These are phyloP conservation scores for Aplocera efformata DNA, from an alignment of 2,888 invertebrate species.

Conservation along the genomic window DNA sequence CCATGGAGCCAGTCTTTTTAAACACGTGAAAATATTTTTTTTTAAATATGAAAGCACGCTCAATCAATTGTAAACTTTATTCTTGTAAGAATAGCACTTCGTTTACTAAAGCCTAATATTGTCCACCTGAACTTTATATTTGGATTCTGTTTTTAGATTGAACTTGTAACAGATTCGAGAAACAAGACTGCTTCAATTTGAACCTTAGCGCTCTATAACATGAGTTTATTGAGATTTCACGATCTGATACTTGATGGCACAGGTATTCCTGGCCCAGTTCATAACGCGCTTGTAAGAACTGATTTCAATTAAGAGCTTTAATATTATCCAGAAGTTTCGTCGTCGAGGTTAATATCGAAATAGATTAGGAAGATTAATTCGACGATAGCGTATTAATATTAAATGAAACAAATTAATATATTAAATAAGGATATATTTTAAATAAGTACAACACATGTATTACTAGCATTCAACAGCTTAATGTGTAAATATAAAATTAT, in stretches of 20 bases:
- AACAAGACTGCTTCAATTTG: not conserved
- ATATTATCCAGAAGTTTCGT: too few species aligned
- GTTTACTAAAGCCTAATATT: not conserved
- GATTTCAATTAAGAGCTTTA: constrained; percentile 4
- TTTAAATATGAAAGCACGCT: too few species aligned
- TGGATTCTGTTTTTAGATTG: constrained; percentile 9
- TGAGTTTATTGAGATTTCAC: too few species aligned
- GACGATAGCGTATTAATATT: too few species aligned
- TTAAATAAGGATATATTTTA: constrained; percentile 69
- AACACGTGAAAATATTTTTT: too few species aligned
- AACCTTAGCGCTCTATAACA: not conserved
- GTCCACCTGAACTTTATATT: not conserved
- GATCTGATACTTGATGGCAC: too few species aligned
- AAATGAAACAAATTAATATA: constrained; percentile 31
- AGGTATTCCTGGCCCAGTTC: not conserved
- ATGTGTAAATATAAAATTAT: constrained; percentile 47
- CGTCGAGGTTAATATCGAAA: too few species aligned
- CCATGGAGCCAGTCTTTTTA: too few species aligned
- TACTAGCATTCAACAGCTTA: constrained; percentile 55
- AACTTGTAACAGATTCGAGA: constrained; percentile 9
- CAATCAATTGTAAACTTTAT: not conserved
- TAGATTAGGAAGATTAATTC: too few species aligned
- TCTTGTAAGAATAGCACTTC: not conserved
- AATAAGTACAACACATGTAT: constrained; percentile 54
- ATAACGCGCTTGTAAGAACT: not conserved